Percentiles rank a stretch among this genome's conserved stretches.
These are phyloP conservation scores for Puffinus mauretanicus DNA, from an alignment of 2,113 vertebrate genomes.

Conservation along the genomic window DNA sequence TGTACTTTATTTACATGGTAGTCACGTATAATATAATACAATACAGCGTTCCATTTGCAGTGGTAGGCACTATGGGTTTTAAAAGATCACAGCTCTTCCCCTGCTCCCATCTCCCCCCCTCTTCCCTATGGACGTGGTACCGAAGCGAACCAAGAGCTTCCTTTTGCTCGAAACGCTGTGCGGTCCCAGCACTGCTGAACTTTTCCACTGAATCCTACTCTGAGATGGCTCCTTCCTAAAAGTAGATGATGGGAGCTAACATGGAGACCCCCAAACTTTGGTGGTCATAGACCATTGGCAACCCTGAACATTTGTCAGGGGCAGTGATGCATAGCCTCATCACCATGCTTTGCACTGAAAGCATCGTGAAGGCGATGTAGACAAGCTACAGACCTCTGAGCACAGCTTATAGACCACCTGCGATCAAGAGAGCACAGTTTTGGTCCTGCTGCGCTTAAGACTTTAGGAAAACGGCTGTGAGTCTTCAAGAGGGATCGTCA, in stretches of 20 bases:
- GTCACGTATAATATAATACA: slow-evolving; percentile 1
- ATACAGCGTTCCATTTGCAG: slow-evolving; percentile 25
- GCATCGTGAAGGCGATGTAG: neutral
- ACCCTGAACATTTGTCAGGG: neutral
- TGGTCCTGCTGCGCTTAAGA: neutral
- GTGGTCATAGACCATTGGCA: neutral
- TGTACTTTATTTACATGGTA: slow-evolving; percentile 41
- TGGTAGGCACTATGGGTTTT: slow-evolving; percentile 38
- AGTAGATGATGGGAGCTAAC: neutral
- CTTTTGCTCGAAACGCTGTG: neutral
- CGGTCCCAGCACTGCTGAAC: neutral
- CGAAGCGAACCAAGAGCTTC: neutral
- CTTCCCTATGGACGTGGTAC: neutral
- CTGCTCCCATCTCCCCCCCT: neutral
- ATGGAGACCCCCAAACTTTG: neutral
- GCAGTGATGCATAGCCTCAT: neutral
- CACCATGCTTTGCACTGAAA: neutral
- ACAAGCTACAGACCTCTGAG: neutral
- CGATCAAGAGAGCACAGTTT: neutral
- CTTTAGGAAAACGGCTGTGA: neutral
- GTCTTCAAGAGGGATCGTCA: neutral
- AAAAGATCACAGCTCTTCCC: slow-evolving; percentile 3
- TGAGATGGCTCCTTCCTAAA: neutral
- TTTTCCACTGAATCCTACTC: neutral
- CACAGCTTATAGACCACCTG: neutral